Evolutionary conservation across 1,140 invertebrate genomes (phyloP), one percentile per base, ranked within the genome.

Genomic region (Episyrphus balteatus): DNA sequence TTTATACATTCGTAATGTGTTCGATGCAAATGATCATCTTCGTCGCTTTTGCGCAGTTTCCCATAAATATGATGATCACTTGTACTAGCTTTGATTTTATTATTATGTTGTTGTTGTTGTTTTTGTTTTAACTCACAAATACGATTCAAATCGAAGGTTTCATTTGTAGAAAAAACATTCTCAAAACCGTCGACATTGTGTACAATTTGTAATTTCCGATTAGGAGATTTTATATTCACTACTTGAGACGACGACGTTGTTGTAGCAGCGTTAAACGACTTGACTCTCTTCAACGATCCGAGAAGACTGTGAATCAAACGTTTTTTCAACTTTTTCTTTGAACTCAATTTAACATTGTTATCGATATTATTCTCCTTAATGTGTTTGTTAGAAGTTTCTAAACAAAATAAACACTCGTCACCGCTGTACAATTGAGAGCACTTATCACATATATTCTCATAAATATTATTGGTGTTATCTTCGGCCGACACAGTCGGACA

Each of bases 1-100:
- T 17, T 37, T 17, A 14, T 17, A 15, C 47, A 49, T 42, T 59
- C 59, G 13, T 9, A 44, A 11, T 31, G 13, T 13, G 19, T 11
- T 33, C 26, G 17, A 17, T n/a, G 14, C 15, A 41, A 41, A n/a
- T 44, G 42, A 11, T n/a, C 26, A 11, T 44, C 42, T 12, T 40
- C 34, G n/a, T 39, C 46, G 11, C 55, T 18, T 55, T 41, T 2
- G 37, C 17, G 42, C 40, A 39, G 31, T 54, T 53, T 41, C 5
- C 63, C 63, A 32, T 66, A 66, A 12, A 66, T 63, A 43, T 66
- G 62, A 49, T 66, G 62, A 26, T 66, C 61, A 47, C 62, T 66
- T 41, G 52, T 53, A 42, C 57, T 63, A 46, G 52, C 7, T 37
- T 36, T 54, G 13, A 37, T 3, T 26, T 26, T 3, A 5, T 26